Evolutionary conservation across 2,888 invertebrate species (phyloP), one percentile per base, ranked within the genome.

Genomic region (Noctua janthe): DNA sequence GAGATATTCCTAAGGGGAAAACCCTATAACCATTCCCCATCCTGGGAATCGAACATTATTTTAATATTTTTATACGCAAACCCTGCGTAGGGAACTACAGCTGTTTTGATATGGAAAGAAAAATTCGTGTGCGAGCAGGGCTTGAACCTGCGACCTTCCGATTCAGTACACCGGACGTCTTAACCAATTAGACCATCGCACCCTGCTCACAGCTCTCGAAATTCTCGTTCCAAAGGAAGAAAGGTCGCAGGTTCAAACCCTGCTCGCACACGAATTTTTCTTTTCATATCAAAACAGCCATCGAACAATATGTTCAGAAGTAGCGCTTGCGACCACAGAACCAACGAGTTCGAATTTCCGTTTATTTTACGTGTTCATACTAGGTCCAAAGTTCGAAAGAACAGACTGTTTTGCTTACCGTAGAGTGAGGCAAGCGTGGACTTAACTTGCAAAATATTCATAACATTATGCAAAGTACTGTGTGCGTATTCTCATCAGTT

Each of bases 371-470:
- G 2, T 47, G 23, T 47, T 13, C n/a, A n/a, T n/a, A 47, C n/a
- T n/a, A 47, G 47, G 69, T 69, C 15, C 74, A 39, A n/a, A 69
- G 69, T 43, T 69, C n/a, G n/a, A 20, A 3, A 13, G 59, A 13
- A 35, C 11, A 75, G 29, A 62, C 35, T 78, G 74, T 86, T 86
- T 74, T 74, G 64, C 71, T 74, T 74, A 74, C 74, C 56, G 2
- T 49, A 59, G 35, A 39, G 51, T 43, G 20, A 56, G 20, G 15
- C 43, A 62, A 47, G 39, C 56, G 47, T 69, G 56, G 59, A 56
- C 66, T 71, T 51, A 62, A 47, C 71, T 77, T 81, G 81, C 70
- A 73, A 73, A 72, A 77, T 81, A 85, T 87, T 87, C 76, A 84
- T 72, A 80, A 66, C n/a, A 76, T 81, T 85, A 75, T 85, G 87